Evolutionary conservation across 2,888 invertebrate species (phyloP).

Genomic region (Ommatoiulus sabulosus): DNA sequence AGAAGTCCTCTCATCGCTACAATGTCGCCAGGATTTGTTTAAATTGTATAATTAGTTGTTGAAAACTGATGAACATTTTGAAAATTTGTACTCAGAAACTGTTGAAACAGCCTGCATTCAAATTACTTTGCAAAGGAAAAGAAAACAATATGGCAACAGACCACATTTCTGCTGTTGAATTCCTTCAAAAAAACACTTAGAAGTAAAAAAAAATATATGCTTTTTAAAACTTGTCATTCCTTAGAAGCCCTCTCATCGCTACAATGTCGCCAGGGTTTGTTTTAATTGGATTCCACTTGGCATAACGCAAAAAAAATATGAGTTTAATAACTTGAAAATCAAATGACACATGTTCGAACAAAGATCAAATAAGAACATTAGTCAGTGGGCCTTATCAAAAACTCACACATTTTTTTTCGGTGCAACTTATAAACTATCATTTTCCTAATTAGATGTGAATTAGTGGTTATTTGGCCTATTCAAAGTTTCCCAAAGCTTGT

Average conservation of each 20-base stretch:
- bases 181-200: neutral
- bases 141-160: too few species aligned
- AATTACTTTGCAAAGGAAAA: too few species aligned
- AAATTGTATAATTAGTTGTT: too few species aligned
- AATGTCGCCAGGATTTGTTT: too few species aligned
- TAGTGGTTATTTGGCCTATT: neutral
- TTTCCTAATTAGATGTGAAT: neutral
- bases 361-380: neutral
- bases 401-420: neutral
- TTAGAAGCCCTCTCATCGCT: too few species aligned
- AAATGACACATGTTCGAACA: neutral
- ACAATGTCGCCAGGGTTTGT: neutral
- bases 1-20: too few species aligned
- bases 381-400: neutral
- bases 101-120: too few species aligned
- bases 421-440: constrained; percentile 7
- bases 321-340: neutral
- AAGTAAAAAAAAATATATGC: too few species aligned
- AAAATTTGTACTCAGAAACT: too few species aligned
- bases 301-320: neutral
- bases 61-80: too few species aligned
- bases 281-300: neutral
- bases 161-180: neutral
- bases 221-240: too few species aligned
- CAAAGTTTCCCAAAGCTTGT: neutral